Evolutionary conservation across 2,888 invertebrate genomes (phyloP), one percentile per base, ranked within the genome.

Genomic region (Cantharis lateralis): DNA sequence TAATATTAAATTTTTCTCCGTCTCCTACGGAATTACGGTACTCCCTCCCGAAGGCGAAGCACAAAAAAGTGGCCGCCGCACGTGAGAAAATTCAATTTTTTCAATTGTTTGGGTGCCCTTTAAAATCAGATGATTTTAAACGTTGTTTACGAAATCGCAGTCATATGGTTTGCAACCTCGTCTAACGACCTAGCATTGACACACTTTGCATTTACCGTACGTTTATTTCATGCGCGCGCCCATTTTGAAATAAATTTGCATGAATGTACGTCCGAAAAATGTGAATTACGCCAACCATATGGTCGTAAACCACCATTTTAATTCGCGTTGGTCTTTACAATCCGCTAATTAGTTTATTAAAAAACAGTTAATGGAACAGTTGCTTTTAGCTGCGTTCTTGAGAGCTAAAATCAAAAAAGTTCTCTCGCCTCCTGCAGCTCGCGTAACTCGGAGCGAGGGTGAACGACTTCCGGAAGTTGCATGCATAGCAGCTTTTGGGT

Each of bases 401-500:
- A 5, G 13, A 13, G 13, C 4, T 13, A 13, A 32, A 32, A 32
- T 32, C 32, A 32, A 32, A 32, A 32, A n/a, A 32, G 32, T 13
- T 32, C 32, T 32, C 13, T 32, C 13, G 32, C 32, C 32, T 32
- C 32, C 32, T 32, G 24, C 24, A 24, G 32, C n/a, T 32, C 32
- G 32, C 13, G 32, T 5, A 32, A 32, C 32, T n/a, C 32, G 1
- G 32, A 13, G 32, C 62, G 74, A 74, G 81, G 81, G 81, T 81
- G 80, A 81, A 81, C 76, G 81, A 81, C 81, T 78, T 78, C 81
- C 81, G 81, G 81, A 81, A 81, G 81, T 81, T 78, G 76, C 74
- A 76, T 72, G 77, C 80, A 79, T 80, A 78, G 64, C 32, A 32
- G 32, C 78, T 78, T 79, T 74, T 70, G 71, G 72, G 15, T 72